Evolutionary conservation across 37 sponge, comb jelly and placozoan genomes (phyloP).

Genomic region (Halisarca cf. caerulea): DNA sequence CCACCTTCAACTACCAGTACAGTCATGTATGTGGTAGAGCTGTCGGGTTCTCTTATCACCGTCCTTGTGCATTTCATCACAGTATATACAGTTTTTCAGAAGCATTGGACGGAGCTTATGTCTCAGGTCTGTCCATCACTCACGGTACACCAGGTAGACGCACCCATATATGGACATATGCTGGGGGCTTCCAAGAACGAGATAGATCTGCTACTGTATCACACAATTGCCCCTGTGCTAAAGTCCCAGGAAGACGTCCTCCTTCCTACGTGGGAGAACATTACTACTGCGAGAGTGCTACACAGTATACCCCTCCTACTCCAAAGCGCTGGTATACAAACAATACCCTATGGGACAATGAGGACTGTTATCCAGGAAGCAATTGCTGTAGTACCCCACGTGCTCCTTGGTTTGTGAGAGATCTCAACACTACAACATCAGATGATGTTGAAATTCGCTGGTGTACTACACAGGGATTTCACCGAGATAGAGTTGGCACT

Average conservation of each 20-base stretch:
- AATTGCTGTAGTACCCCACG: background rate
- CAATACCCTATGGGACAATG: conserved; percentile 10
- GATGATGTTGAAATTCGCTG: conserved; percentile 17
- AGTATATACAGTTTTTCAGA: background rate
- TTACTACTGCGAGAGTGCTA: background rate
- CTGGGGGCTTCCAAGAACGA: background rate
- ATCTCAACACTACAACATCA: background rate
- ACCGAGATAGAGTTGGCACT: background rate
- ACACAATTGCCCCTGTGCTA: conserved; percentile 3
- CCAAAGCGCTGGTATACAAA: background rate
- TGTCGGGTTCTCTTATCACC: conserved; percentile 16
- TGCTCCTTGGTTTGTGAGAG: conserved; percentile 22
- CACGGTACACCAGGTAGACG: background rate
- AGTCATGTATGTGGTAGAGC: conserved; percentile 1
- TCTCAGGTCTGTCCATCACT: conserved; percentile 16
- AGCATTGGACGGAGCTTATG: background rate
- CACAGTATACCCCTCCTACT: background rate
- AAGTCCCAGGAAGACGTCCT: background rate
- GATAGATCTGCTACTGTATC: no score
- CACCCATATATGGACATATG: conserved; percentile 18
- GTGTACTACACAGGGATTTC: background rate
- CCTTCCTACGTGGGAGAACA: background rate
- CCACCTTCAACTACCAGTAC: conserved; percentile 8
- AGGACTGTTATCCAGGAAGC: conserved; percentile 26
- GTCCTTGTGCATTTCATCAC: conserved; percentile 21